A percentile compares a stretch with the other conserved stretches of the same genome.
Conservation (phyloP, 2,797 vertebrate genomes). For the Eulemur coronatus region DNA sequence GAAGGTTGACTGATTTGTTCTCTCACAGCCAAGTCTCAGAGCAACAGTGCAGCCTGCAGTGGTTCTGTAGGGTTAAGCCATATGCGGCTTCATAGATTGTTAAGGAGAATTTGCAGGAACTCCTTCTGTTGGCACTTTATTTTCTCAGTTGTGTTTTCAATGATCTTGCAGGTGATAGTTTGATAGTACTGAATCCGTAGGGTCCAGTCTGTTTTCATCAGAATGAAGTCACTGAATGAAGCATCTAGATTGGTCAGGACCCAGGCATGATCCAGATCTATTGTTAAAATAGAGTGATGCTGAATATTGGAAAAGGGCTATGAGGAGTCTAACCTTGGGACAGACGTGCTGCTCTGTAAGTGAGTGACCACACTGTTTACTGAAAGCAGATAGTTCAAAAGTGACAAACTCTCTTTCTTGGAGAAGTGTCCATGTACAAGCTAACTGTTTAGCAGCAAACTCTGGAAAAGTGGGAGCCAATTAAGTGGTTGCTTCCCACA, state of each 20-base stretch:
- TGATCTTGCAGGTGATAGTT: background rate
- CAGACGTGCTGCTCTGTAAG: background rate
- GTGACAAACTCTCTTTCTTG: background rate
- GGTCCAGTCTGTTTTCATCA: background rate
- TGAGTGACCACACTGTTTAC: background rate
- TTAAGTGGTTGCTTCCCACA: background rate
- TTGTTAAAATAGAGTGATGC: background rate
- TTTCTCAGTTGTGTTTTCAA: background rate
- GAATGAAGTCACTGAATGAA: background rate
- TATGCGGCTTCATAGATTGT: fast-evolving
- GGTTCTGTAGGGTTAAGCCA: background rate
- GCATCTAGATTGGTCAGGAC: background rate
- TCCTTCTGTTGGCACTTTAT: background rate
- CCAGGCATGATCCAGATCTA: background rate
- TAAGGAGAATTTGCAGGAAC: background rate
- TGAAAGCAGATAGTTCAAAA: background rate
- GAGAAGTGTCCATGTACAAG: background rate
- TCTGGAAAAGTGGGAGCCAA: background rate
- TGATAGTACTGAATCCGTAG: background rate
- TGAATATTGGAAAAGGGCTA: background rate
- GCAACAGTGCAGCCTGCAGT: background rate
- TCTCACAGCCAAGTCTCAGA: background rate
- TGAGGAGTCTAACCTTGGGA: background rate
- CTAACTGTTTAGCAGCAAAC: background rate
- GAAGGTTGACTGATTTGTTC: background rate